phyloP scores from a whole-genome alignment of 37 sponge, comb jelly and placozoan species.

The Bolinopsis microptera region DNA sequence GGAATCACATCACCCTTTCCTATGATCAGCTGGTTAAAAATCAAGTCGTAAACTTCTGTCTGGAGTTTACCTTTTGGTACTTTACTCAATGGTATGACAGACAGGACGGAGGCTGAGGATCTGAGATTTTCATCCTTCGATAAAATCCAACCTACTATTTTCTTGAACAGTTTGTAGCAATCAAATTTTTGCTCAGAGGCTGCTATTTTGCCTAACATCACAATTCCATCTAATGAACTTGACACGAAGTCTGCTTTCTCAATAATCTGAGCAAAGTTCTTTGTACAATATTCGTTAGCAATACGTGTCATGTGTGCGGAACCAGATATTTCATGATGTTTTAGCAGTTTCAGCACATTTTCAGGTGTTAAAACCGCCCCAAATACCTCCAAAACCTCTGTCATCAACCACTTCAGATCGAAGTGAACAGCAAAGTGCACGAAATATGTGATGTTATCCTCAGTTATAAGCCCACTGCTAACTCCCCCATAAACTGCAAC shows the following conservation, averaged over 20 bases:
- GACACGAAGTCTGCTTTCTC: not conserved
- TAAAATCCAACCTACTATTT: not conserved
- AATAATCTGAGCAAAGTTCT: not conserved
- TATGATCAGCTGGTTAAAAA: constrained; percentile 36
- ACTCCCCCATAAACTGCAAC: not conserved
- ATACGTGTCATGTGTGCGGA: not conserved
- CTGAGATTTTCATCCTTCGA: not conserved
- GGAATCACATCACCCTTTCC: constrained; percentile 12
- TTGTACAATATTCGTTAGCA: not conserved
- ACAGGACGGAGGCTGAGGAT: not conserved
- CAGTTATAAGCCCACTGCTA: not conserved
- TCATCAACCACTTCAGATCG: constrained; percentile 1
- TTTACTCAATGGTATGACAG: not conserved
- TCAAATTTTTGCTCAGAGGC: not conserved
- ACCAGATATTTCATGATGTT: not conserved
- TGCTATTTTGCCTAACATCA: not conserved
- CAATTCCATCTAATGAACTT: not conserved
- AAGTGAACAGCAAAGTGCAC: constrained; percentile 35
- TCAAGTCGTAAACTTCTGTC: constrained; percentile 36
- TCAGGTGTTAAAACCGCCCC: not conserved
- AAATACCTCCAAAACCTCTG: not conserved
- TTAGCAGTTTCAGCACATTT: not conserved
- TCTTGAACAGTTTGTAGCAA: constrained; percentile 14
- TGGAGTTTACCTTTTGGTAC: not conserved
- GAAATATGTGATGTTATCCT: not conserved